Evolutionary conservation across 2,113 vertebrate genomes (phyloP).

Genomic region (Nibea coibor): DNA sequence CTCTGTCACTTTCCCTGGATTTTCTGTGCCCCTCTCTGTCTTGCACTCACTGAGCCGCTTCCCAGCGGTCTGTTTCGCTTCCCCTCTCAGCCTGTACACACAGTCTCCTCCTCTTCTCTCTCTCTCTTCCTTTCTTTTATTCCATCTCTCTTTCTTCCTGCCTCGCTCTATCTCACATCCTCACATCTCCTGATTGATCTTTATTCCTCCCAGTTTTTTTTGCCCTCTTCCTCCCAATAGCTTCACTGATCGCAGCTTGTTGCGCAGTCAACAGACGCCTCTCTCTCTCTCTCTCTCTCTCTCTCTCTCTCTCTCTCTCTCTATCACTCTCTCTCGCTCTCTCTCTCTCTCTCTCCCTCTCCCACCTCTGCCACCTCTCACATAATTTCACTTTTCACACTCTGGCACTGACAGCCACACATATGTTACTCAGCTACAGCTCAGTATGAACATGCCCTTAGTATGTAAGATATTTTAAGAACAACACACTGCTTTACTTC

Average conservation of each 20-base stretch:
- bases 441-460: background rate
- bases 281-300: conserved; percentile 16
- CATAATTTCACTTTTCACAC: conserved; percentile 50
- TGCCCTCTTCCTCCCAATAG: conserved; percentile 21
- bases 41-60: conserved; percentile 37
- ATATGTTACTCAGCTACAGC: conserved; percentile 37
- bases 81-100: conserved; percentile 29
- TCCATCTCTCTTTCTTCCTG: conserved; percentile 19
- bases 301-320: conserved; percentile 9
- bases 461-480: background rate
- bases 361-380: conserved; percentile 16
- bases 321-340: conserved; percentile 5
- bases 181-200: conserved; percentile 55
- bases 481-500: background rate
- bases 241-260: conserved; percentile 64
- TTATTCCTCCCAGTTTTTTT: conserved; percentile 38
- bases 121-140: conserved; percentile 13
- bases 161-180: conserved; percentile 39
- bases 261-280: conserved; percentile 39
- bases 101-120: conserved; percentile 54
- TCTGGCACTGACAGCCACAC: conserved; percentile 6
- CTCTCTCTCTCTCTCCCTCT: conserved; percentile 11
- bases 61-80: conserved; percentile 38
- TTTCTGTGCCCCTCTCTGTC: conserved; percentile 25
- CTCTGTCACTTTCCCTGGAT: conserved; percentile 44